Percentiles rank a stretch among this genome's conserved stretches.
phyloP scores from a whole-genome alignment of 2,888 invertebrate genomes.

The Nephrotoma guestfalica region DNA sequence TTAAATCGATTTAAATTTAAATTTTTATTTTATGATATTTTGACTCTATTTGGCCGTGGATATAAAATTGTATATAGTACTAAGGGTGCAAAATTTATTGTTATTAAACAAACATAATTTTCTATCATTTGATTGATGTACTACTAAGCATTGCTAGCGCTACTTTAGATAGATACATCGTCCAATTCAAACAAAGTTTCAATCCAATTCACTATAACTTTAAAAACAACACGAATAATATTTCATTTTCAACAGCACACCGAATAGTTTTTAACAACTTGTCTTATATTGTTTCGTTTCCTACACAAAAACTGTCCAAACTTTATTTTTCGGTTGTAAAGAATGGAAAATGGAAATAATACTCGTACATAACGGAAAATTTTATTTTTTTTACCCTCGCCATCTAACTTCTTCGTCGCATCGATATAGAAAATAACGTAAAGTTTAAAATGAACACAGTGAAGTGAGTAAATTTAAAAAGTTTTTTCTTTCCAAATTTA shows the following conservation, averaged over 20 bases:
- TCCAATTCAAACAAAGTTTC: background rate
- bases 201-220: background rate
- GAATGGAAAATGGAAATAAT: background rate
- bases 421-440: background rate
- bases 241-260: background rate
- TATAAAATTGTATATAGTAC: too few relatives aligned
- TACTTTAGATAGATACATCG: too few relatives aligned
- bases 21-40: too few relatives aligned
- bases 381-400: background rate
- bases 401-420: background rate
- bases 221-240: background rate
- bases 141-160: too few relatives aligned
- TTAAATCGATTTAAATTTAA: too few relatives aligned
- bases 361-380: background rate
- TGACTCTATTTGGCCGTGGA: too few relatives aligned
- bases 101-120: too few relatives aligned
- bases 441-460: background rate
- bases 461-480: slow-evolving; percentile 2
- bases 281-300: background rate
- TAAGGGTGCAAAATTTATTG: too few relatives aligned
- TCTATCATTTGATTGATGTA: too few relatives aligned
- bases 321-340: background rate
- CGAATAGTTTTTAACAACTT: background rate
- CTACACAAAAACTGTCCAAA: background rate
- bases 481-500: background rate